These are phyloP conservation scores for Mythimna ferrago DNA, from an alignment of 2,888 invertebrate species.

Conservation along the genomic window DNA sequence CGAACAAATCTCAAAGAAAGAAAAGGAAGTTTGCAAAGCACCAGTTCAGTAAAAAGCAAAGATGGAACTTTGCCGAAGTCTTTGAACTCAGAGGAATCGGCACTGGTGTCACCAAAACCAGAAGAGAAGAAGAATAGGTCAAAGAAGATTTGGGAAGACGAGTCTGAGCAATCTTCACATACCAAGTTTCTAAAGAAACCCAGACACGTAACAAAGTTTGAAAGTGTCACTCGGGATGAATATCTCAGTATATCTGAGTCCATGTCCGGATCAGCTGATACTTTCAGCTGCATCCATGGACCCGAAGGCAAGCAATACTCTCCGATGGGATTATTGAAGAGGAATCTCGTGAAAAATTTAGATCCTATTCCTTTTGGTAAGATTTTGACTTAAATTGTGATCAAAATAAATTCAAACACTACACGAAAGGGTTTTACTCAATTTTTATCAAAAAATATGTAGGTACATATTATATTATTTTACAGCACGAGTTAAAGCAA, in stretches of 20 bases:
- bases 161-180: constrained; percentile 70
- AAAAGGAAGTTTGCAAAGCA: not conserved
- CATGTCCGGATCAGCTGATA: constrained; percentile 76
- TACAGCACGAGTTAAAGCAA: no score
- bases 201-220: constrained; percentile 57
- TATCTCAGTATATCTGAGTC: constrained; percentile 74
- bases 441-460: no score
- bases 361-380: constrained; percentile 75
- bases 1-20: not conserved
- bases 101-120: not conserved
- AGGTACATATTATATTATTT: no score
- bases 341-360: constrained; percentile 75
- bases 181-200: constrained; percentile 76
- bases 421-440: no score
- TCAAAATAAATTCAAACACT: no score
- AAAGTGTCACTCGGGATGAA: constrained; percentile 72
- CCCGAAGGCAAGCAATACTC: constrained; percentile 75
- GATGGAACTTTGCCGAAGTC: not conserved
- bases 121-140: constrained; percentile 2
- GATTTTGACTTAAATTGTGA: not conserved
- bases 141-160: constrained; percentile 58
- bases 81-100: not conserved
- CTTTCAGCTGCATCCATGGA: constrained; percentile 77
- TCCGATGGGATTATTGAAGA: constrained; percentile 73
- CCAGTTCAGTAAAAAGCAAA: not conserved